Evolutionary conservation across 2,113 vertebrate species (phyloP).

Genomic region (cattle (Bos taurus)): ARS-UCD2.0 NC_037331.1:60048001-60048500

Average conservation of each 20-base stretch:
- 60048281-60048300: neutral
- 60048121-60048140: neutral
- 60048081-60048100: neutral
- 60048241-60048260: neutral
- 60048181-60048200: conserved; percentile 7
- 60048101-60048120: neutral
- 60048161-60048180: neutral
- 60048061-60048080: neutral
- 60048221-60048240: neutral
- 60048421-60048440: neutral
- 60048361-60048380: neutral
- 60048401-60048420: neutral
- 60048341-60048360: neutral
- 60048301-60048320: neutral
- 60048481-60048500: neutral
- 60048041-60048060: neutral
- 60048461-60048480: neutral
- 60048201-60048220: neutral
- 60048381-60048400: neutral
- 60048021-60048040: neutral
- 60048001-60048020: rapidly evolving
- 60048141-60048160: conserved; percentile 21
- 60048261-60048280: neutral
- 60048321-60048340: neutral
- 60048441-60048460: neutral